phyloP scores from a whole-genome alignment of 1,140 invertebrate genomes.

The Drosophila simulans region DNA sequence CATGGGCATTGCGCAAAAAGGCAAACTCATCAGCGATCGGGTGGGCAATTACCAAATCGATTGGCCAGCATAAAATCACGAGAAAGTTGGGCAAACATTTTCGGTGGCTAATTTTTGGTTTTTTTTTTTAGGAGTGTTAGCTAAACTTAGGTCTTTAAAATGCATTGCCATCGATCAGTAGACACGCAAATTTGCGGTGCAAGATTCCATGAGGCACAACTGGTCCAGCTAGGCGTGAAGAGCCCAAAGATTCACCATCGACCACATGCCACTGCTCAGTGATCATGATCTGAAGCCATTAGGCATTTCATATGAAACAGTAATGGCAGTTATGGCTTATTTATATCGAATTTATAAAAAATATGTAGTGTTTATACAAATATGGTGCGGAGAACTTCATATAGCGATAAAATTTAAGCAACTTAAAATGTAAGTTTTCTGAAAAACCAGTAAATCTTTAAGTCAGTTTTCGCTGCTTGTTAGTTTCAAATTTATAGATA shows the following conservation, averaged over 20 bases:
- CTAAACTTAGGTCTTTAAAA: slow-evolving; percentile 12
- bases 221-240: slow-evolving; percentile 44
- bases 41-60: slow-evolving; percentile 39
- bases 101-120: background rate
- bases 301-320: background rate
- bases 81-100: slow-evolving; percentile 43
- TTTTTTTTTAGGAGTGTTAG: background rate
- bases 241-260: slow-evolving; percentile 1
- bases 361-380: too few relatives aligned
- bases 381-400: too few relatives aligned
- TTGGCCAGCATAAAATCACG: slow-evolving; percentile 19
- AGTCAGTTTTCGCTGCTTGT: background rate
- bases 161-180: slow-evolving; percentile 16
- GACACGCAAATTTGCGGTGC: slow-evolving; percentile 43
- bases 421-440: background rate
- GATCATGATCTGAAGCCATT: slow-evolving; percentile 12
- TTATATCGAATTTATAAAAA: background rate
- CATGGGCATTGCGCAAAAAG: slow-evolving; percentile 40
- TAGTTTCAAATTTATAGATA: background rate
- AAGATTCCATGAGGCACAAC: slow-evolving; percentile 35
- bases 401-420: too few relatives aligned
- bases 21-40: slow-evolving; percentile 15
- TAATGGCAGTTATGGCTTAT: background rate
- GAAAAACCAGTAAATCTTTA: rapidly evolving
- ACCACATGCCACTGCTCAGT: slow-evolving; percentile 11